Evolutionary conservation across 1,140 invertebrate species (phyloP), one percentile per base, ranked within the genome.

Genomic region (Brachionus rotundiformis): DNA sequence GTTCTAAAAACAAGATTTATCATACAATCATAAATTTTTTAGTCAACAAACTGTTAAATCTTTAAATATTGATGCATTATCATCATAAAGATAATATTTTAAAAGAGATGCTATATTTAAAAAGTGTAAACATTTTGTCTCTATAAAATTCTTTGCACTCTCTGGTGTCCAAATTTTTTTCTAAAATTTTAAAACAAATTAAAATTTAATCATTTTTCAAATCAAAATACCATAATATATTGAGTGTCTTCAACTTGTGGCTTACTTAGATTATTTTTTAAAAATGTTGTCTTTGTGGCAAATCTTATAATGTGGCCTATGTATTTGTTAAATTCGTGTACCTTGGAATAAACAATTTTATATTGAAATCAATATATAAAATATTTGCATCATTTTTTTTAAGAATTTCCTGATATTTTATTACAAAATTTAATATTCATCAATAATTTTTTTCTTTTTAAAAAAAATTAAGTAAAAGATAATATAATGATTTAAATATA

Each of bases 241-340:
- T 73, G 19, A 23, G 19, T 16, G 2, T 10, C 36, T 31, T 19
- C 33, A 2, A 8, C 13, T 5, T 3, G 10, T 19, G 27, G 11
- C 5, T 68, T 68, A 3, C n/a, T 36, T 16, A 36, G 7, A 13
- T 33, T 6, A 13, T n/a, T 68, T 68, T 68, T 68, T 68, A 68
- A 36, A 41, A 19, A 36, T 33, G 13, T 41, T 41, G 39, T 44
- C 11, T 47, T 13, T 19, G 36, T 25, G 13, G 25, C 6, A 44
- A 44, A 73, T 25, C 27, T 27, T 3, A 73, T 73, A 8, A 81
- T 7, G 88, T 85, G 19, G 16, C 47, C 36, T 49, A 81, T 25
- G 83, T 82, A n/a, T 75, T 83, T 79, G 11, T 75, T 59, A 71
- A 82, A 80, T 0, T 27, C 13, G 29, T 11, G 8, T 36, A 27